Evolutionary conservation across 2,888 invertebrate species (phyloP), one percentile per base, ranked within the genome.

Genomic region (Argyresthia goedartella): DNA sequence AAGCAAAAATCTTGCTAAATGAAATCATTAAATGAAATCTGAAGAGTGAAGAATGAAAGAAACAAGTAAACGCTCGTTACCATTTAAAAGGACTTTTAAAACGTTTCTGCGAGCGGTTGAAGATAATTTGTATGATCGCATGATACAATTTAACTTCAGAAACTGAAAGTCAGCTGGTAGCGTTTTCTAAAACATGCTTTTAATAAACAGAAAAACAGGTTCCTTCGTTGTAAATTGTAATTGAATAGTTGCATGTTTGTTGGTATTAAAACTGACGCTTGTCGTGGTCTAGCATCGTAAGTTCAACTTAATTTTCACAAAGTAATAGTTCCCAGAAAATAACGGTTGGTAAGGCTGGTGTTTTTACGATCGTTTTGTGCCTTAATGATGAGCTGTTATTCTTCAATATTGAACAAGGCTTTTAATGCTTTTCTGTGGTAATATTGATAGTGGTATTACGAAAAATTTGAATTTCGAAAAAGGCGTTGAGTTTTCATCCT

Each of bases 191-290:
- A 47, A 47, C 34, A 47, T 13, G 34, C 48, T 48, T 36, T 63
- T 65, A 63, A 63, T 25, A 60, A 58, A 59, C 58, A 60, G 56
- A 60, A 72, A 67, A 64, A 36, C 10, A 64, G 57, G 25, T 25
- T 25, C 25, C 3, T 58, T 60, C 65, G 33, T 14, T 50, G 41
- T 50, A 15, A 36, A 43, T 34, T 64, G 65, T 77, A 71, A 78
- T 81, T 80, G 76, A 76, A 76, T 73, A 72, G 67, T 80, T 73
- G 81, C 81, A 80, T 81, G 80, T 66, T 71, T 59, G 60, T 59
- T 52, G 62, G 69, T 75, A 76, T 78, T 80, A 73, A 77, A 68
- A 64, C 51, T n/a, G 49, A 46, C 51, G 52, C 57, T 56, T 73
- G 64, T 66, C 76, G 75, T 78, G 76, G 67, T 54, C 63, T 55